Evolutionary conservation across 2,888 invertebrate species (phyloP), one percentile per base, ranked within the genome.

Genomic region (Troglohyphantes excavatus): DNA sequence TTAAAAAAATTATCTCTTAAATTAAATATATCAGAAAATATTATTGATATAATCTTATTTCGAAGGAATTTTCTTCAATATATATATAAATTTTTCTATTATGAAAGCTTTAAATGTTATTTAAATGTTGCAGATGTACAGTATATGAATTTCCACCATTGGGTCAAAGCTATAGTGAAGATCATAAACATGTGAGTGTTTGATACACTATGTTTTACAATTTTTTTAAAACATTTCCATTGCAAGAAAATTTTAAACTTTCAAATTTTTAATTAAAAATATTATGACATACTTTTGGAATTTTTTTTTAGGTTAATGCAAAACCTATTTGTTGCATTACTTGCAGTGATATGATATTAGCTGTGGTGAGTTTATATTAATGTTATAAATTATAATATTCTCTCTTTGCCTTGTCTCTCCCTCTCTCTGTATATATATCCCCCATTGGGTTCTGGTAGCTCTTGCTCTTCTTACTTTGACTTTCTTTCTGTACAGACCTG

Each of bases 301-400:
- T 23, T 2, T 68, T 70, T 63, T 73, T 39, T 33, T 75, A 82
- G 81, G 29, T 75, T 13, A 68, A 63, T 68, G 27, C 65, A 7
- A 89, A 83, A n/a, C 70, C 88, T n/a, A 82, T 89, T 39, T 89
- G 82, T 23, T 89, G 88, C 27, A 26, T 83, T 13, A 76, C 88
- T 5, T 82, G 88, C 70, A 89, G 88, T 76, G 88, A 89, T 70
- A 19, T 21, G 0, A 9, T 76, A 21, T 82, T 89, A 67, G 65
- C 76, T 68, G n/a, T 89, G 68, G 88, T 89, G 68, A 82, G 88
- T 63, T 11, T 63, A 7, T 61, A 2, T 65, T 2, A 13, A 27
- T 65, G 7, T n/a, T n/a, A n/a, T n/a, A 61, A 61, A 61, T 7
- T 61, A 61, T 17, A 17, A 61, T 21, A 61, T 21, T 61, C n/a